Conservation (phyloP, 1,140 invertebrate genomes). For the Yoshiicerus persimilis region DNA sequence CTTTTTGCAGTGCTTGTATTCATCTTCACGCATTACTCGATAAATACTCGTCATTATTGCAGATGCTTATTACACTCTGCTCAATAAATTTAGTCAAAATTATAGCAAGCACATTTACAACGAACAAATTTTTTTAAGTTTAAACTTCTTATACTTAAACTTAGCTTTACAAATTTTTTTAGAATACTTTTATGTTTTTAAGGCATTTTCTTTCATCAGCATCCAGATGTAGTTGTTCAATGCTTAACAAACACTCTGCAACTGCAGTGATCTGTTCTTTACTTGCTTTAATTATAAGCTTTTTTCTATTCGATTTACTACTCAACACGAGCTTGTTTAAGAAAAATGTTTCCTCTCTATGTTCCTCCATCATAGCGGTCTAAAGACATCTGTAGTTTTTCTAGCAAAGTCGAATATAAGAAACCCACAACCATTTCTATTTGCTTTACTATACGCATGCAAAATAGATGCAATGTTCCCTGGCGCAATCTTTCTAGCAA, state of each 20-base stretch:
- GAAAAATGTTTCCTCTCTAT: neutral
- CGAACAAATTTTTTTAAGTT: neutral
- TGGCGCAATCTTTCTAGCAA: too few species aligned
- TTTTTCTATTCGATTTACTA: neutral
- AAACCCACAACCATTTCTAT: too few species aligned
- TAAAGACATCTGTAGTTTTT: neutral
- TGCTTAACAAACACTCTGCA: neutral
- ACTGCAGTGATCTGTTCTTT: neutral
- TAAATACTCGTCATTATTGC: neutral
- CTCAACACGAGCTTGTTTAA: neutral
- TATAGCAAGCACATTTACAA: neutral
- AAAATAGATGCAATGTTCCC: too few species aligned
- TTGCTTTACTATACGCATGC: too few species aligned
- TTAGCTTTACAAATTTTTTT: neutral
- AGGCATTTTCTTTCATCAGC: neutral
- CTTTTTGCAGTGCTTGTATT: neutral
- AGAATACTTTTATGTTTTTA: neutral
- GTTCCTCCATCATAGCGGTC: neutral
- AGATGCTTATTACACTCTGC: neutral
- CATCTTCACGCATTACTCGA: neutral
- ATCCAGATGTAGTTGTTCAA: neutral
- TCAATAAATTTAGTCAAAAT: neutral
- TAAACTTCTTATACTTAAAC: neutral
- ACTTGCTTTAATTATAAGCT: neutral
- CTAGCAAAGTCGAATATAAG: too few species aligned